Evolutionary conservation across 37 sponge, comb jelly and placozoan species (phyloP), one percentile per base, ranked within the genome.

Genomic region (Crambe crambe): DNA sequence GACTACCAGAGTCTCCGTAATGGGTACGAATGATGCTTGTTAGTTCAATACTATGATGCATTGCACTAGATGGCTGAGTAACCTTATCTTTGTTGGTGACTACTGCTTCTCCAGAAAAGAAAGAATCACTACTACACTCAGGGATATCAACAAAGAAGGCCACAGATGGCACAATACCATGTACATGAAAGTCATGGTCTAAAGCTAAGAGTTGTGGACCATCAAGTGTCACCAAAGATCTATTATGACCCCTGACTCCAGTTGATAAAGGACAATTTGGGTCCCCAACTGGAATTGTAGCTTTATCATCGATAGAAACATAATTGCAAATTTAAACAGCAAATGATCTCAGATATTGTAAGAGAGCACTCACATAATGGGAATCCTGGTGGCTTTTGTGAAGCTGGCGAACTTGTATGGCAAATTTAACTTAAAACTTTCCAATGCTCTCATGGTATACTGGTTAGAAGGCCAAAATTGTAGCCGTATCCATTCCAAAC

Each of bases 101-200:
- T 60, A 76, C 58, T 54, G 77, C n/a, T 2, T 32, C 25, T 21
- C 77, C 77, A 22, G 37, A 60, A 60, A 34, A 76, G 22, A 76
- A 58, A 3, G 77, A 76, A 59, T 76, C n/a, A n/a, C n/a, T n/a
- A n/a, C n/a, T n/a, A n/a, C n/a, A n/a, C n/a, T n/a, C 77, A 1
- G 64, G 36, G 39, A 22, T 36, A 12, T 60, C 42, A 34, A 38
- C 38, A 35, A 76, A 25, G 9, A 59, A 60, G 38, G 62, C 62
- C 4, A 59, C 77, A 36, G 62, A 76, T 0, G 77, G 62, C 41
- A 76, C 77, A 76, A 76, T 76, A 59, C 77, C 77, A 76, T 37
- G 42, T 5, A 76, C 8, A 59, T 76, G 77, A 60, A 76, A 76
- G 35, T 76, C 77, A 60, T 76, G 77, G 23, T 76, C 77, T 59